Evolutionary conservation across 2,797 vertebrate species (phyloP).

Genomic region (Acrocephalus scirpaceus): DNA sequence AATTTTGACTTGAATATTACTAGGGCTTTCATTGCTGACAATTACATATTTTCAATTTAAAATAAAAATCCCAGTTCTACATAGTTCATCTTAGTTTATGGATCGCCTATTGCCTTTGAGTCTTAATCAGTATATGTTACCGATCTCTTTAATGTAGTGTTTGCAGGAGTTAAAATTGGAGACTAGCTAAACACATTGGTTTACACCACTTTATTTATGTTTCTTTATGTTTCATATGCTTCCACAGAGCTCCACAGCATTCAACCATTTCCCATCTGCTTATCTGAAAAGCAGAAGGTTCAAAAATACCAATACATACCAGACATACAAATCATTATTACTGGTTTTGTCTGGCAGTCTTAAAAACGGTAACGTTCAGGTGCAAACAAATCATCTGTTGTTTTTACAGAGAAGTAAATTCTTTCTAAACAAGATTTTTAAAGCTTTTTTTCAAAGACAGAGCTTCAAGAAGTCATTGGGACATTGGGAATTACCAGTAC

Average conservation of each 20-base stretch:
- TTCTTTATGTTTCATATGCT: slow-evolving; percentile 19
- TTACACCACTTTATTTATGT: slow-evolving; percentile 27
- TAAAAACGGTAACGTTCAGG: slow-evolving; percentile 11
- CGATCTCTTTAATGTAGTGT: not conserved
- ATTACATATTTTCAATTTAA: not conserved
- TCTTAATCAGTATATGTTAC: not conserved
- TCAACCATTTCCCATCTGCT: slow-evolving; percentile 49
- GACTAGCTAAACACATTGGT: not conserved
- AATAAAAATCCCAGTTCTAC: not conserved
- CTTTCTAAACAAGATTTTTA: not conserved
- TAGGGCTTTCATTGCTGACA: not conserved
- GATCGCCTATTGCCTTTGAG: not conserved
- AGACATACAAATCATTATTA: slow-evolving; percentile 50
- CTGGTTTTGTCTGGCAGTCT: slow-evolving; percentile 37
- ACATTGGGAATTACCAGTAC: not conserved
- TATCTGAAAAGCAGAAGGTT: slow-evolving; percentile 38
- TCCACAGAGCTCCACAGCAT: not conserved
- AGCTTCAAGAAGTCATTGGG: not conserved
- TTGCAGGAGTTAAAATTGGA: not conserved
- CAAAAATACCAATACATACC: slow-evolving; percentile 38
- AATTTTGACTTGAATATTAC: not conserved
- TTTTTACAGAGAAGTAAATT: not conserved
- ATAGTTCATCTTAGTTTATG: not conserved
- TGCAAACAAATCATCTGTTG: slow-evolving; percentile 2
- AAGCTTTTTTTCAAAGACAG: not conserved